A percentile compares a stretch with the other conserved stretches of the same genome.
Evolutionary conservation across 1,140 invertebrate genomes (phyloP).

Genomic region (Teleogryllus occipitalis): DNA sequence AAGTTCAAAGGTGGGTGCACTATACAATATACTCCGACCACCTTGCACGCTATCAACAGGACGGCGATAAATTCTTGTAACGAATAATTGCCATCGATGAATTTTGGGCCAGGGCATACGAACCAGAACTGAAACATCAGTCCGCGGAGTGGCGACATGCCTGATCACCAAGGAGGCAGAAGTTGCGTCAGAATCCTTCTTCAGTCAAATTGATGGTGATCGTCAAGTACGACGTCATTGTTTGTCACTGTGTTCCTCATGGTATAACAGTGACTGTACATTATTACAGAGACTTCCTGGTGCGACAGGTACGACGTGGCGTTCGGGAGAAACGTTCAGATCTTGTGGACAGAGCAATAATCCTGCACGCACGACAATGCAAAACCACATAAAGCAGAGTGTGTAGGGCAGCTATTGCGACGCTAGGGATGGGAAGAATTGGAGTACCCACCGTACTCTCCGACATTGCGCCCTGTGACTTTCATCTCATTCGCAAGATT

Average conservation of each 20-base stretch:
- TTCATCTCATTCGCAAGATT: too few relatives aligned
- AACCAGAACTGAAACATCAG: background rate
- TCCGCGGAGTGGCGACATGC: too few relatives aligned
- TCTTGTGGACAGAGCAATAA: slow-evolving; percentile 15
- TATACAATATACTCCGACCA: slow-evolving; percentile 8
- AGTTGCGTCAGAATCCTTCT: slow-evolving; percentile 3
- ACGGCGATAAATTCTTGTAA: background rate
- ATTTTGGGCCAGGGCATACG: slow-evolving; percentile 14
- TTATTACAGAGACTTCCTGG: slow-evolving; percentile 17
- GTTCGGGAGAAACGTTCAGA: slow-evolving; percentile 11
- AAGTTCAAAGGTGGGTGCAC: background rate
- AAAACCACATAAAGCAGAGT: too few relatives aligned
- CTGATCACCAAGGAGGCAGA: too few relatives aligned
- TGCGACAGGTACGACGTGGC: slow-evolving; percentile 16
- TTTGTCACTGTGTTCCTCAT: slow-evolving; percentile 11
- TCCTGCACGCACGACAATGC: slow-evolving; percentile 15
- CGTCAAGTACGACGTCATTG: background rate
- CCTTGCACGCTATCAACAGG: too few relatives aligned
- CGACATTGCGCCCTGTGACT: background rate
- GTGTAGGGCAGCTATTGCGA: slow-evolving; percentile 7
- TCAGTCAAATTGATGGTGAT: too few relatives aligned
- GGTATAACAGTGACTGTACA: slow-evolving; percentile 13
- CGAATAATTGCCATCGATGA: slow-evolving; percentile 4
- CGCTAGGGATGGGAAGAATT: too few relatives aligned
- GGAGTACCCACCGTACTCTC: too few relatives aligned